Evolutionary conservation across 92 coral and sea anemone species (phyloP), one percentile per base, ranked within the genome.

Genomic region (Heteractis magnifica): DNA sequence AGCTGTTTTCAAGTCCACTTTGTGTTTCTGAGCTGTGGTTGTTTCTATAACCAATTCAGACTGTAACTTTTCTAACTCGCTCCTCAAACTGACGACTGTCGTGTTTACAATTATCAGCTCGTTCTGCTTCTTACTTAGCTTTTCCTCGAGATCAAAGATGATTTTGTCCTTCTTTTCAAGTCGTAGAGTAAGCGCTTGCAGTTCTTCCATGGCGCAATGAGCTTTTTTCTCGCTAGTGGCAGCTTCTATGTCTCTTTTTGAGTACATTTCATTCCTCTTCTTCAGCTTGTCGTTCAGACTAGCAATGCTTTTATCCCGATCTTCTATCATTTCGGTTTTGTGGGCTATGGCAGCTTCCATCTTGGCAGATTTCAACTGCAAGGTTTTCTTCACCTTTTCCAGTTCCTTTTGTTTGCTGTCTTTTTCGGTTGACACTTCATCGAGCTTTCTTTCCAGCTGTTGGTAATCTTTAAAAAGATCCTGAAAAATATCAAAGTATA

Each of bases 361-460:
- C 80, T 90, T 90, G 68, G 86, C 88, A 5, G 85, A 23, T 72
- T 88, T 79, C 81, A 87, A 68, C 74, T 87, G 90, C 64, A 75
- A 55, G 0, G 87, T 83, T 80, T 90, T 90, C 58, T 84, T 90
- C 62, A 82, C 74, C 48, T 58, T 78, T n/a, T 90, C 93, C 41
- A 83, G 86, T 18, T 91, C 93, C 64, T 83, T 91, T 72, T 83
- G 88, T 71, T 85, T 41, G 74, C 86, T 83, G 10, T 91, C 98
- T 5, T 65, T 79, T 49, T 87, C 81, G 19, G 71, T 53, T 71
- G 78, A 72, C 41, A 79, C 78, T 7, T 83, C 85, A 48, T 87
- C 72, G 58, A 79, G 60, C 77, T 68, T 87, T 3, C 11, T 14
- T 48, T 86, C 84, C 14, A 79, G 60, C 1, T 49, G 64, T 14